phyloP scores from a whole-genome alignment of 2,113 vertebrate genomes.

The Hoplias malabaricus region DNA sequence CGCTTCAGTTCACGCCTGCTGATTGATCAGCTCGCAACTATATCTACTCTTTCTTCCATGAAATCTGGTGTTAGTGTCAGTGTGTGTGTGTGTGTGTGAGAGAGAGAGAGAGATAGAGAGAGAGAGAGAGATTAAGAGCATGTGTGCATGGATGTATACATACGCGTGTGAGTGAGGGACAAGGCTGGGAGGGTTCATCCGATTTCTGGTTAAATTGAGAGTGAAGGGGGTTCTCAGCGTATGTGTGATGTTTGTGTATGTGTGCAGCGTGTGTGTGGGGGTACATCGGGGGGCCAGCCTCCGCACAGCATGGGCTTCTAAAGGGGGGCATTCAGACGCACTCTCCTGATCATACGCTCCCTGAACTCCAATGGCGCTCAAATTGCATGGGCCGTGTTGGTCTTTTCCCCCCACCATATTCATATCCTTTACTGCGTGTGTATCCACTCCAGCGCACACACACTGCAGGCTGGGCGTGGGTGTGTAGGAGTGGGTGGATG shows the following conservation, averaged over 20 bases:
- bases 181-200: slow-evolving; percentile 80
- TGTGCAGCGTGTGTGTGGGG: slow-evolving; percentile 64
- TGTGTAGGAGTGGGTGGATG: slow-evolving; percentile 31
- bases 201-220: slow-evolving; percentile 96
- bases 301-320: slow-evolving; percentile 89
- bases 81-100: slow-evolving; percentile 18
- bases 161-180: slow-evolving; percentile 74
- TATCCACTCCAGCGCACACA: slow-evolving; percentile 52
- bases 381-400: slow-evolving; percentile 87
- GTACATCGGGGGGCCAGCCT: slow-evolving; percentile 83
- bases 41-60: slow-evolving; percentile 94
- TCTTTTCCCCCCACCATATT: slow-evolving; percentile 85
- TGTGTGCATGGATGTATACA: slow-evolving; percentile 60
- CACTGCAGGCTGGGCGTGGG: slow-evolving; percentile 29
- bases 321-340: slow-evolving; percentile 91
- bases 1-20: slow-evolving; percentile 86
- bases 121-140: neutral
- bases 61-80: slow-evolving; percentile 80
- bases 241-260: slow-evolving; percentile 85
- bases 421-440: slow-evolving; percentile 83
- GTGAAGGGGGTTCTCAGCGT: slow-evolving; percentile 88
- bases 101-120: slow-evolving; percentile 61
- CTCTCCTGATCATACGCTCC: slow-evolving; percentile 91
- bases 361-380: slow-evolving; percentile 91
- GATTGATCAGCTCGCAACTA: slow-evolving; percentile 94